Conservation (phyloP, 2,797 vertebrate species). For the Salmo trutta region DNA sequence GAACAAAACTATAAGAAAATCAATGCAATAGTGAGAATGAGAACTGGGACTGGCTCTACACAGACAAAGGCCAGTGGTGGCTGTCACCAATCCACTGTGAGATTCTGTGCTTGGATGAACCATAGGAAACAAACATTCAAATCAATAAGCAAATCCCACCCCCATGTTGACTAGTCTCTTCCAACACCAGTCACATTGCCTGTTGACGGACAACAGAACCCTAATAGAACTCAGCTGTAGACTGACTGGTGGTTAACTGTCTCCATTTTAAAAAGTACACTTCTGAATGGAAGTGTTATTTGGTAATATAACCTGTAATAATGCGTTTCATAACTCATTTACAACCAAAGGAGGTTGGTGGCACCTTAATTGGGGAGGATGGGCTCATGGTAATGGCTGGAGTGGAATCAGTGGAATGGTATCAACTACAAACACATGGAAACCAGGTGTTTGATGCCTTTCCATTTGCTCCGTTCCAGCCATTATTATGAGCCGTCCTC, state of each 20-base stretch:
- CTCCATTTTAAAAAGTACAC: not conserved
- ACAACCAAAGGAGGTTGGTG: not conserved
- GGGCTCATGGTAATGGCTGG: too few species aligned
- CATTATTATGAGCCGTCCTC: too few species aligned
- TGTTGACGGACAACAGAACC: constrained; percentile 22
- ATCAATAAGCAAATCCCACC: constrained; percentile 22
- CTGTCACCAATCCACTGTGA: not conserved
- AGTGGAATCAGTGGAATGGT: too few species aligned
- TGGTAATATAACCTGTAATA: not conserved
- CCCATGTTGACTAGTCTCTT: constrained; percentile 15
- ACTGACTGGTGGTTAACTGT: not conserved
- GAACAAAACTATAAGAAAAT: not conserved
- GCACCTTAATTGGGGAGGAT: too few species aligned
- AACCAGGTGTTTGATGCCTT: too few species aligned
- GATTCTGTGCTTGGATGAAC: not conserved
- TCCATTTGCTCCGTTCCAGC: too few species aligned
- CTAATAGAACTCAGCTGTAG: not conserved
- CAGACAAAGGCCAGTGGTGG: not conserved
- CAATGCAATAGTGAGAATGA: not conserved
- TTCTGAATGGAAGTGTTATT: not conserved
- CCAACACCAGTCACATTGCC: constrained; percentile 37
- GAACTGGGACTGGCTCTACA: not conserved
- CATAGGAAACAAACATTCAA: constrained; percentile 16
- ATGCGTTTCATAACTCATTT: not conserved
- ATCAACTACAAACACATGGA: too few species aligned